Evolutionary conservation across 30 jellyfish, hydroid and myxozoan genomes (phyloP).

Genomic region (Hydractinia echinata): DNA sequence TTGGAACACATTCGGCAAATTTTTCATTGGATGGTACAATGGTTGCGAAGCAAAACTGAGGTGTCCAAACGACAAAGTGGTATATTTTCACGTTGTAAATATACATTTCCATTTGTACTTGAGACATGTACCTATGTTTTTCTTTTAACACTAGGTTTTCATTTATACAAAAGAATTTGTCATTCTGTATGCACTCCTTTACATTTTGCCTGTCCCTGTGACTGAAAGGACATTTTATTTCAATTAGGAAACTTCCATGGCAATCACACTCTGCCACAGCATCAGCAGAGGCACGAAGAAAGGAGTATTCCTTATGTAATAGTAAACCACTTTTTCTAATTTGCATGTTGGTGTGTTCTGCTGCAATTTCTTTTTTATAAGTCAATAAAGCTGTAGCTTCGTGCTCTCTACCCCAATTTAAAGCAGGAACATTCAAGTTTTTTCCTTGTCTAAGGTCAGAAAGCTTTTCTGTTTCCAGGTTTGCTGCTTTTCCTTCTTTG

Average conservation of each 20-base stretch:
- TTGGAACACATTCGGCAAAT: conserved; percentile 3
- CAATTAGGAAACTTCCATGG: conserved; percentile 34
- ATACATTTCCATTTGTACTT: conserved; percentile 44
- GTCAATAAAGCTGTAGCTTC: conserved; percentile 10
- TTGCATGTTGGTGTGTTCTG: conserved; percentile 8
- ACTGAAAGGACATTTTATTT: conserved; percentile 18
- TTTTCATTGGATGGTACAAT: not conserved
- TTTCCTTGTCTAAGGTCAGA: too few species aligned
- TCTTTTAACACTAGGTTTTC: conserved; percentile 10
- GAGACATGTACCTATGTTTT: conserved; percentile 24
- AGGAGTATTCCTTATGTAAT: not conserved
- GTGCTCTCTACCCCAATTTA: conserved; percentile 1
- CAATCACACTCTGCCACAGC: conserved; percentile 28
- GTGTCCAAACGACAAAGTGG: conserved; percentile 27
- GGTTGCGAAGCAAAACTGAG: conserved; percentile 18
- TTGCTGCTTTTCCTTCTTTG: too few species aligned
- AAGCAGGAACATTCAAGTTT: not conserved
- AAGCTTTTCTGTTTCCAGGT: too few species aligned
- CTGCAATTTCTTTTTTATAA: not conserved
- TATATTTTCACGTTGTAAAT: not conserved
- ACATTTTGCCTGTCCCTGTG: conserved; percentile 1
- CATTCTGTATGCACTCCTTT: conserved; percentile 26
- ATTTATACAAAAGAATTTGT: conserved; percentile 11
- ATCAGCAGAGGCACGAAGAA: conserved; percentile 50
- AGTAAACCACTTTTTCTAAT: conserved; percentile 14